Conservation (phyloP, 2,888 invertebrate genomes). For the Erebia aethiops region DNA sequence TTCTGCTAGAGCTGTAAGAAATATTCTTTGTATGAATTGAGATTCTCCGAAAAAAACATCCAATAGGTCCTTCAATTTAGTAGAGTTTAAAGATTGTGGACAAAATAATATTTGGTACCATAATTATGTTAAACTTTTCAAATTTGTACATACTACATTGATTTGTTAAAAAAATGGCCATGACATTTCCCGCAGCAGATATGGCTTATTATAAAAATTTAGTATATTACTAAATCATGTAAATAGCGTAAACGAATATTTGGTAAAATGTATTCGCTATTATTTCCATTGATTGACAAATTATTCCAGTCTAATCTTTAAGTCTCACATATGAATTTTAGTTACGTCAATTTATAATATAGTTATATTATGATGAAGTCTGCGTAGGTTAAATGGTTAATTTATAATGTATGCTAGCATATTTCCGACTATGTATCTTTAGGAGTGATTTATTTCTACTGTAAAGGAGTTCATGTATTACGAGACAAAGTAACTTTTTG, state of each 20-base stretch:
- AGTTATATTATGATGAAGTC: slow-evolving; percentile 65
- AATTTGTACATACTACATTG: not conserved
- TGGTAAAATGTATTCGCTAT: slow-evolving; percentile 58
- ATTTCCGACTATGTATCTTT: slow-evolving; percentile 51
- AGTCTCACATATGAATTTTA: slow-evolving; percentile 62
- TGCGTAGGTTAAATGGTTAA: slow-evolving; percentile 64
- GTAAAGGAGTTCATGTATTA: slow-evolving; percentile 17
- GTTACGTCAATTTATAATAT: slow-evolving; percentile 67
- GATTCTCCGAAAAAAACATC: too few relatives aligned
- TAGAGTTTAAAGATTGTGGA: too few relatives aligned
- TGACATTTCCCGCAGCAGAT: slow-evolving; percentile 53
- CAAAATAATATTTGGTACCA: too few relatives aligned
- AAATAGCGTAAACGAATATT: slow-evolving; percentile 65
- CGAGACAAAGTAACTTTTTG: not conserved
- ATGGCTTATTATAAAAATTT: slow-evolving; percentile 75
- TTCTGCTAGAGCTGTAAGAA: too few relatives aligned
- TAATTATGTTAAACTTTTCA: too few relatives aligned
- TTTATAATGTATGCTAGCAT: slow-evolving; percentile 65
- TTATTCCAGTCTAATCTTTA: slow-evolving; percentile 62
- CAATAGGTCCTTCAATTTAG: too few relatives aligned
- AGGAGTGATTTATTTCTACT: slow-evolving; percentile 48
- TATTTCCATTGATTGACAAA: slow-evolving; percentile 64
- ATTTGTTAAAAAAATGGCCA: slow-evolving; percentile 15
- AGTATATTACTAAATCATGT: slow-evolving; percentile 82
- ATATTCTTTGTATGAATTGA: too few relatives aligned